Conservation (phyloP, 2,113 vertebrate genomes). For the Collichthys lucidus region DNA sequence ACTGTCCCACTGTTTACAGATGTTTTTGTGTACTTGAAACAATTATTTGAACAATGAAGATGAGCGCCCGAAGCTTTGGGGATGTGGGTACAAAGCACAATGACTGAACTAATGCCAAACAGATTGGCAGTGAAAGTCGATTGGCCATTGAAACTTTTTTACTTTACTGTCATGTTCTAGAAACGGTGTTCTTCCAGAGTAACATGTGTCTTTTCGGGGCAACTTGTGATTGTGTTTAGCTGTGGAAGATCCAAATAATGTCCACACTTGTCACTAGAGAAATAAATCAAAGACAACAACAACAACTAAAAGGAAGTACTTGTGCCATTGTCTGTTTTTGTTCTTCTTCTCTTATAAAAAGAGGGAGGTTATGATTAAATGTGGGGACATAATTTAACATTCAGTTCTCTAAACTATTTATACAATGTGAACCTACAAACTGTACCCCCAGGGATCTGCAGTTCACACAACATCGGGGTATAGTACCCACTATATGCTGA, state of each 20-base stretch:
- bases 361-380: too few species aligned
- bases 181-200: background rate
- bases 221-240: background rate
- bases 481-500: background rate
- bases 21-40: slow-evolving; percentile 8
- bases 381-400: too few species aligned
- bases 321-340: background rate
- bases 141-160: background rate
- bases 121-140: background rate
- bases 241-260: background rate
- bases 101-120: background rate
- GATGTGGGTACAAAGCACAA: background rate
- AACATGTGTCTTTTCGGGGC: background rate
- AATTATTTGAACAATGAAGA: background rate
- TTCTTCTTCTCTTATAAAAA: background rate
- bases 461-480: too few species aligned
- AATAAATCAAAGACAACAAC: background rate
- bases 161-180: background rate
- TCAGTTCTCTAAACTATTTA: too few species aligned
- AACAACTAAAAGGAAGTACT: background rate
- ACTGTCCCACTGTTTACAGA: slow-evolving; percentile 1
- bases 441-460: too few species aligned
- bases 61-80: background rate
- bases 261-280: background rate
- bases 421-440: too few species aligned